Base-by-base conservation (phyloP, 2,797 vertebrate genomes). In the Trachurus trachurus region DNA sequence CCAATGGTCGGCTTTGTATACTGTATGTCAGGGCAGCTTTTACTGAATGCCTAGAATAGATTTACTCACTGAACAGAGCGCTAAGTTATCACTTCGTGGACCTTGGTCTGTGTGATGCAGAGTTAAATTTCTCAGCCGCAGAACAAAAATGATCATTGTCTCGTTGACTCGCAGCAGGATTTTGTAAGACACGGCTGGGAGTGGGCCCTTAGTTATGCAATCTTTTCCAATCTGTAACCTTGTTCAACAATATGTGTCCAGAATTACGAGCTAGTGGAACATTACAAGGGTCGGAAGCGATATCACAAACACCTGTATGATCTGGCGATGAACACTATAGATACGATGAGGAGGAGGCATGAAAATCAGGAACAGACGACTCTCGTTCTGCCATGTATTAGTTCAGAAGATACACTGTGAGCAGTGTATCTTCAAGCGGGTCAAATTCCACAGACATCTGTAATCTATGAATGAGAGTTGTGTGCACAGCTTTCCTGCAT, bases 371-470 rank as follows among this genome's bases (percentile, higher is more conserved):
- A 64, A 1, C 3, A 52, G 26, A 65, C 45, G 1, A 75, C 6
- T 52, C 5, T 50, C 15, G 37, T 66, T 66, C 8, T 63, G 21
- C 39, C 52, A 37, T 19, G 61, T 31, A 40, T 80, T 66, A 56
- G 49, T 47, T 64, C 62, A 66, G 37, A 16, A n/a, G 49, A 64
- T 19, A 52, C 39, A 49, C 31, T 67, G 47, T 60, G 53, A 37
- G 42, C 19, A 64, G 52, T n/a, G n/a, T n/a, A n/a, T n/a, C 40
- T 40, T 7, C 31, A 0, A 67, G 63, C 1, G 15, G 34, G 12
- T 53, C 7, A 73, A 78, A 84, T 81, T 83, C 81, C 81, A 79
- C 74, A 81, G 77, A 81, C 80, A 86, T 88, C 73, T 85, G 84
- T 71, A 73, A 79, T 81, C 67, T 69, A 83, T 78, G 74, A 87